These are phyloP conservation scores for Yponomeuta malinellus DNA, from an alignment of 2,888 invertebrate genomes.

Conservation along the genomic window DNA sequence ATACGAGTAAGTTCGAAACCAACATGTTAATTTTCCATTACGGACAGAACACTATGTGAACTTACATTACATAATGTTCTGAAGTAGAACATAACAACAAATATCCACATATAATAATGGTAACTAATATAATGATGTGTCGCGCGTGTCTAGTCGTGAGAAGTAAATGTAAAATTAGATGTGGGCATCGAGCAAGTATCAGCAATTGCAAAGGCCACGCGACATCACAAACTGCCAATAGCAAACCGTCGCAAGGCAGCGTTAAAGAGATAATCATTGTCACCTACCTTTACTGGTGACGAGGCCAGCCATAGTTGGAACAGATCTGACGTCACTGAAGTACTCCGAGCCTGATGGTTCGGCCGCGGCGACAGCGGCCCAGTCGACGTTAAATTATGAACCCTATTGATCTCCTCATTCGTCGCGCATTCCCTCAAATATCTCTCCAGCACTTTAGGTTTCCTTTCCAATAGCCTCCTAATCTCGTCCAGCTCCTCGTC, in stretches of 20 bases:
- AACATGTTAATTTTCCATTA: no score
- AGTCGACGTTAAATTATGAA: conserved; percentile 75
- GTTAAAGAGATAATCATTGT: conserved; percentile 17
- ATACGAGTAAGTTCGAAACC: no score
- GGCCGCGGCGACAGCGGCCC: conserved; percentile 67
- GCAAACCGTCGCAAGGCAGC: conserved; percentile 17
- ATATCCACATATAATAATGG: no score
- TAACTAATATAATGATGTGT: no score
- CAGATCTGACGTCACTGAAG: conserved; percentile 88
- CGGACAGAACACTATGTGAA: no score
- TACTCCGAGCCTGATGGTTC: conserved; percentile 75
- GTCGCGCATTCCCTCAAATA: conserved; percentile 87
- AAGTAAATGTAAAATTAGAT: no score
- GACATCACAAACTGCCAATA: not conserved
- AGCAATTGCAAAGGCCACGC: not conserved
- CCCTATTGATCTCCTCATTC: conserved; percentile 77
- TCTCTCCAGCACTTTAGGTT: conserved; percentile 82
- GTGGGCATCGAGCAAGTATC: no score
- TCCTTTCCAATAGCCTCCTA: conserved; percentile 58
- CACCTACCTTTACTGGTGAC: conserved; percentile 81
- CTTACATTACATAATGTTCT: no score
- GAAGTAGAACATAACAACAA: no score
- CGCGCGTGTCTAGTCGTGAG: no score
- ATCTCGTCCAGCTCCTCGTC: conserved; percentile 63
- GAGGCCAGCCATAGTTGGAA: conserved; percentile 90